Evolutionary conservation across 1,140 invertebrate species (phyloP).

Genomic region (Ips typographus): DNA sequence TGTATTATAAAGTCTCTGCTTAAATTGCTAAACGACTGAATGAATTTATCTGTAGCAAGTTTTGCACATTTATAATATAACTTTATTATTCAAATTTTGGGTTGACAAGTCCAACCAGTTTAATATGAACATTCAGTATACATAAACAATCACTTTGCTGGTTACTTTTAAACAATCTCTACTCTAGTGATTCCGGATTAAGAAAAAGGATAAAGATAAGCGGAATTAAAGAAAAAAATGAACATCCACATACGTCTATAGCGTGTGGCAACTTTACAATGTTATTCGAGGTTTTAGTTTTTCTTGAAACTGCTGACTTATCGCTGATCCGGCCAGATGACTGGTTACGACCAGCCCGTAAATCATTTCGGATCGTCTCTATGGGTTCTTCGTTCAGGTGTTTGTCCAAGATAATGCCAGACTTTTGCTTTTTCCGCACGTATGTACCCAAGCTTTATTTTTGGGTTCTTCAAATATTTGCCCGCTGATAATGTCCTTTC

Average conservation of each 20-base stretch:
- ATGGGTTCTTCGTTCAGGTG: slow-evolving; percentile 19
- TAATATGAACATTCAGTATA: too few species aligned
- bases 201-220: too few species aligned
- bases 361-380: slow-evolving; percentile 10
- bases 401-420: slow-evolving; percentile 18
- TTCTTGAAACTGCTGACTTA: slow-evolving; percentile 10
- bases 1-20: too few species aligned
- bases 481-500: slow-evolving; percentile 24
- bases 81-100: too few species aligned
- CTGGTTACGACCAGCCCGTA: slow-evolving; percentile 11
- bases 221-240: too few species aligned
- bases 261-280: slow-evolving; percentile 11
- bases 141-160: too few species aligned
- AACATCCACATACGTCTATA: background rate
- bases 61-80: too few species aligned
- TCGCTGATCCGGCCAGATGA: slow-evolving; percentile 6
- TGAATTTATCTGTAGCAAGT: too few species aligned
- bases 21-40: too few species aligned
- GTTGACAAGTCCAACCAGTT: too few species aligned
- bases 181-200: too few species aligned
- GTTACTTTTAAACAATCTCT: too few species aligned
- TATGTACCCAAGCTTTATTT: slow-evolving; percentile 20
- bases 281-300: background rate
- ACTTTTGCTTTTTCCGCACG: slow-evolving; percentile 23
- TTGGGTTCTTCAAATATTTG: slow-evolving; percentile 26